phyloP scores from a whole-genome alignment of 35 echinoderm and acorn worm genomes.

The Acanthaster planci region DNA sequence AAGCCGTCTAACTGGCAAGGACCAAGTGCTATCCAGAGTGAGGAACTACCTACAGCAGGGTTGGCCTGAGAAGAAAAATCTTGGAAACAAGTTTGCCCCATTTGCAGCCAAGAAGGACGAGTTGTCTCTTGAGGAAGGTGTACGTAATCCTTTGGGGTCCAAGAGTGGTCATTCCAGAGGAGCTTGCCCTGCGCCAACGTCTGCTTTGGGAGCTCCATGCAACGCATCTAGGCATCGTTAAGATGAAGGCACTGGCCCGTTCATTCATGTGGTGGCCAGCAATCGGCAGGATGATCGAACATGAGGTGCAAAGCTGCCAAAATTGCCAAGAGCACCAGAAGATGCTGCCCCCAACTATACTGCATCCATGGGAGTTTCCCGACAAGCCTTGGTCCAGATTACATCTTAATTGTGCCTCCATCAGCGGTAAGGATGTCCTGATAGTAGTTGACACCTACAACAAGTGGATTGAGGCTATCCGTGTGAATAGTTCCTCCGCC shows the following conservation, averaged over 20 bases:
- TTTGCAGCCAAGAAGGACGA: constrained; percentile 50
- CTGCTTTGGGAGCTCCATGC: constrained; percentile 41
- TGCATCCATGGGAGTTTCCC: no score
- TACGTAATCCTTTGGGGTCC: constrained; percentile 1
- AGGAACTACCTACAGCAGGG: constrained; percentile 36
- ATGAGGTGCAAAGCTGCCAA: no score
- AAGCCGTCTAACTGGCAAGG: not conserved
- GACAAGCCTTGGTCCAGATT: no score
- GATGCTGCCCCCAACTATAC: not conserved
- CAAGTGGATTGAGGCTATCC: no score
- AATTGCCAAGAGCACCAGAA: constrained; percentile 30
- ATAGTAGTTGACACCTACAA: no score
- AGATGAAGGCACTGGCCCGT: no score
- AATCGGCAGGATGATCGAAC: no score
- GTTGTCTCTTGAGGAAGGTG: constrained; percentile 38
- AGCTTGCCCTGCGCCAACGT: constrained; percentile 23
- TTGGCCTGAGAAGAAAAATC: constrained; percentile 18
- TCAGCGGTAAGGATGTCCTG: no score
- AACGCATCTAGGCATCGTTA: constrained; percentile 54
- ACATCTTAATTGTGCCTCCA: no score
- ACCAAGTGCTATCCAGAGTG: constrained; percentile 38
- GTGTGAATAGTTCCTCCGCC: no score
- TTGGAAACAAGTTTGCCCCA: not conserved
- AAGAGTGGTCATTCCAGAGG: constrained; percentile 60
- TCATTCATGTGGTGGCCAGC: no score